These are phyloP conservation scores for Drosophila pseudotakahashii DNA, from an alignment of 2,888 invertebrate genomes.

Conservation along the genomic window DNA sequence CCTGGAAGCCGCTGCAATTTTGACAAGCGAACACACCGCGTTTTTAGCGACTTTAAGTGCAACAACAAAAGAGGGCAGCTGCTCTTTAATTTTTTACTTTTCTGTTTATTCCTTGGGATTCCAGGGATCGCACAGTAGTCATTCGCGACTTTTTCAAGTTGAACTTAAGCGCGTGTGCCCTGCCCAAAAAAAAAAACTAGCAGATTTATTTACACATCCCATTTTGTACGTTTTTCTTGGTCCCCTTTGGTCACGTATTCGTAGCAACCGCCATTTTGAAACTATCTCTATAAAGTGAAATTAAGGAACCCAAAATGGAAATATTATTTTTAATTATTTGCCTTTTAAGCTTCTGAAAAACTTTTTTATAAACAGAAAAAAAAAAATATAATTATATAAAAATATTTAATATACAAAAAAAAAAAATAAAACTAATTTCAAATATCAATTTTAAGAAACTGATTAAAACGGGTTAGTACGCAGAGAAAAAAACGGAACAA, in stretches of 20 bases:
- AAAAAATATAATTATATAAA: too few relatives aligned
- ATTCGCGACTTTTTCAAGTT: constrained; percentile 44
- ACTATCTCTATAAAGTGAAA: too few relatives aligned
- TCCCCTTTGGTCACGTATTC: neutral
- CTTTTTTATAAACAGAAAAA: too few relatives aligned
- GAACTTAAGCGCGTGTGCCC: constrained; percentile 69
- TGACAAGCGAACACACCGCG: constrained; percentile 72
- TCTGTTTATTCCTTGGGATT: constrained; percentile 53
- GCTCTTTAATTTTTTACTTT: neutral
- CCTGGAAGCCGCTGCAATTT: constrained; percentile 48
- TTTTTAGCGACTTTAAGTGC: constrained; percentile 71
- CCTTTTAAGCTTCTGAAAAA: too few relatives aligned
- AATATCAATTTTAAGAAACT: too few relatives aligned
- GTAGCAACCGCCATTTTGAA: neutral
- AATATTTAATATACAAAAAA: too few relatives aligned
- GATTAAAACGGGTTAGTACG: too few relatives aligned
- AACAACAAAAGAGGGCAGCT: constrained; percentile 36
- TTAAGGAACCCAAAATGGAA: too few relatives aligned
- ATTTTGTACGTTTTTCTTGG: constrained; percentile 2
- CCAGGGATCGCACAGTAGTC: constrained; percentile 64
- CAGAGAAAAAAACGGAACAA: too few relatives aligned
- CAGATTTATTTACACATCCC: constrained; percentile 13
- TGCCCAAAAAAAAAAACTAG: constrained; percentile 15
- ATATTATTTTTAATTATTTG: too few relatives aligned
- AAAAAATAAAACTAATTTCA: too few relatives aligned